Evolutionary conservation across 2,113 vertebrate species (phyloP).

Genomic region (Oceanodroma tethys): DNA sequence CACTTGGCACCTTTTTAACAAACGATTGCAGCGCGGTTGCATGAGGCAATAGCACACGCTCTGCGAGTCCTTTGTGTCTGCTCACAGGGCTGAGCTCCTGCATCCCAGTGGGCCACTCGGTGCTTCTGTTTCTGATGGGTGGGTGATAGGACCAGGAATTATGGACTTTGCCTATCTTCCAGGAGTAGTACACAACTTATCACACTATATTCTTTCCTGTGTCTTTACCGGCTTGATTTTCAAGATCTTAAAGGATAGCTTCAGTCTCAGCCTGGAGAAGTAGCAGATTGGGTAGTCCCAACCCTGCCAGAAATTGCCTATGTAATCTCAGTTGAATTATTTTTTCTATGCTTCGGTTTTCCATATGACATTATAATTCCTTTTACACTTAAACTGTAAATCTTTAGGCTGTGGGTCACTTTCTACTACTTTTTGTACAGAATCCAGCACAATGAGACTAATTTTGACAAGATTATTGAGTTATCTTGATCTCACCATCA

Average conservation of each 20-base stretch:
- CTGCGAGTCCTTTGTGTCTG: not conserved
- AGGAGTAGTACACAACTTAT: not conserved
- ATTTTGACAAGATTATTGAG: not conserved
- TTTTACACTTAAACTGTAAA: not conserved
- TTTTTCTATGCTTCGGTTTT: not conserved
- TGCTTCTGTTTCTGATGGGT: not conserved
- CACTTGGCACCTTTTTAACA: not conserved
- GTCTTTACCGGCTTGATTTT: not conserved
- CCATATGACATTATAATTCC: not conserved
- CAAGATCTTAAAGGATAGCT: not conserved
- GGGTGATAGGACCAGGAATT: not conserved
- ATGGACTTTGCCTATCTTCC: not conserved
- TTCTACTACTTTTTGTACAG: not conserved
- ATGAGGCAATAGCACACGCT: not conserved
- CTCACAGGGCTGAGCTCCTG: not conserved
- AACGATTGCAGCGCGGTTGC: not conserved
- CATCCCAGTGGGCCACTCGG: not conserved
- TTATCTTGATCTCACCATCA: not conserved
- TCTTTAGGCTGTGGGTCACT: not conserved
- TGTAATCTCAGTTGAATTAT: not conserved
- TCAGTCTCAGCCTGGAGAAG: not conserved
- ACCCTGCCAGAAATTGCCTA: not conserved
- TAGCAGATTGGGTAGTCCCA: not conserved
- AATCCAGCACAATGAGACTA: not conserved
- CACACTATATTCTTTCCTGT: not conserved